phyloP scores from a whole-genome alignment of 2,113 vertebrate species.

The Asarcornis scutulata region DNA sequence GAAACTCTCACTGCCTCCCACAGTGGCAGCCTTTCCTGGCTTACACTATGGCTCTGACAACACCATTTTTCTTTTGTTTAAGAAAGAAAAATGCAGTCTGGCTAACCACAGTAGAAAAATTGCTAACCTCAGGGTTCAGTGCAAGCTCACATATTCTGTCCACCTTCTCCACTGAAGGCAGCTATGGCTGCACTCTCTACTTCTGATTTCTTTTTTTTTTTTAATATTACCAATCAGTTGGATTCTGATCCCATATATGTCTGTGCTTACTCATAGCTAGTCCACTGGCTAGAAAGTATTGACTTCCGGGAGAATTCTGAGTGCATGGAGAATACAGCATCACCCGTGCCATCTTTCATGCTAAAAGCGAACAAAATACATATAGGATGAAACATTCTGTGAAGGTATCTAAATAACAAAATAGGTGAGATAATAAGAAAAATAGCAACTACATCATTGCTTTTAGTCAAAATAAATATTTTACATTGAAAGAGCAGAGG shows the following conservation, averaged over 20 bases:
- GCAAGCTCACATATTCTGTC: neutral
- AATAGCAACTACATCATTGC: neutral
- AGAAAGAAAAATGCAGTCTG: neutral
- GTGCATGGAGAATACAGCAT: neutral
- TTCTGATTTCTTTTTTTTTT: neutral
- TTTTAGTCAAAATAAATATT: slow-evolving; percentile 5
- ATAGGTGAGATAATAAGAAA: neutral
- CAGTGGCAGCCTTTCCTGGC: neutral
- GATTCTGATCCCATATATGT: neutral
- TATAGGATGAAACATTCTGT: neutral
- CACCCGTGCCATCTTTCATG: neutral
- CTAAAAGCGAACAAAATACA: neutral
- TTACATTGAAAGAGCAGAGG: neutral
- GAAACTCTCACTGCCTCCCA: neutral
- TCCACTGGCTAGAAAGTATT: neutral
- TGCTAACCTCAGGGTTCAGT: neutral
- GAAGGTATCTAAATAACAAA: neutral
- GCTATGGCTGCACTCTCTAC: neutral
- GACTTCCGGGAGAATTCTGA: neutral
- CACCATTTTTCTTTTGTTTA: neutral
- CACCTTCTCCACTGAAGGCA: neutral
- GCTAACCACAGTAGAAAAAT: neutral
- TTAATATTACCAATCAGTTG: neutral
- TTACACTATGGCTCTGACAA: neutral
- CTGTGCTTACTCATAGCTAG: neutral